These are phyloP conservation scores for Aphidoletes aphidimyza DNA, from an alignment of 2,888 invertebrate genomes.

Conservation along the genomic window DNA sequence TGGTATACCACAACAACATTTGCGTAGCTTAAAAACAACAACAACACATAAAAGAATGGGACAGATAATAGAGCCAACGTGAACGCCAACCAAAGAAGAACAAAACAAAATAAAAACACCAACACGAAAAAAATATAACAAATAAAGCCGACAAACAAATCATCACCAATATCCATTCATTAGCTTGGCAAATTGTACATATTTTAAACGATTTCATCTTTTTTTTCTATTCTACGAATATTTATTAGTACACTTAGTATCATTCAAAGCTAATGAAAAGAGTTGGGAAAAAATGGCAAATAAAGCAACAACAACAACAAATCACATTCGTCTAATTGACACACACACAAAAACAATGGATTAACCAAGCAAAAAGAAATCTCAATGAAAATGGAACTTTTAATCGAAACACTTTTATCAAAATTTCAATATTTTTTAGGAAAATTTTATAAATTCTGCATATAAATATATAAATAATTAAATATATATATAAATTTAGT, in stretches of 20 bases:
- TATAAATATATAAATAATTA: not conserved
- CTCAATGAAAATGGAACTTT: slow-evolving; percentile 30
- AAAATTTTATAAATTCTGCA: slow-evolving; percentile 44
- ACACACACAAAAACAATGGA: not conserved
- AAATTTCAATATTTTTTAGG: slow-evolving; percentile 51
- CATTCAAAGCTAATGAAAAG: slow-evolving; percentile 3
- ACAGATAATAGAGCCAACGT: not conserved
- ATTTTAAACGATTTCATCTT: slow-evolving; percentile 39
- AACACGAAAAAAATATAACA: not conserved
- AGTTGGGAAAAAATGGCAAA: not conserved
- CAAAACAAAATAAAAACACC: not conserved
- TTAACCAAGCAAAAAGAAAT: not conserved
- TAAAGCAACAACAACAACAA: not conserved
- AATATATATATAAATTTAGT: not conserved
- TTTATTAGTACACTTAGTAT: not conserved
- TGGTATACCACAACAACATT: slow-evolving; percentile 6
- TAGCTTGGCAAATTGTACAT: slow-evolving; percentile 3
- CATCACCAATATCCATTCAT: slow-evolving; percentile 5
- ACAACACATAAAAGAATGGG: not conserved
- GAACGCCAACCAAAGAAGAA: too few species aligned
- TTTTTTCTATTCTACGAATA: slow-evolving; percentile 39
- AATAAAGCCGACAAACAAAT: slow-evolving; percentile 16
- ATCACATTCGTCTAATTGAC: not conserved
- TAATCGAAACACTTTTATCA: slow-evolving; percentile 49
- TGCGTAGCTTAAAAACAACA: not conserved